Base-by-base conservation (phyloP, 1,140 invertebrate genomes). In the Drosophila ironensis region DNA sequence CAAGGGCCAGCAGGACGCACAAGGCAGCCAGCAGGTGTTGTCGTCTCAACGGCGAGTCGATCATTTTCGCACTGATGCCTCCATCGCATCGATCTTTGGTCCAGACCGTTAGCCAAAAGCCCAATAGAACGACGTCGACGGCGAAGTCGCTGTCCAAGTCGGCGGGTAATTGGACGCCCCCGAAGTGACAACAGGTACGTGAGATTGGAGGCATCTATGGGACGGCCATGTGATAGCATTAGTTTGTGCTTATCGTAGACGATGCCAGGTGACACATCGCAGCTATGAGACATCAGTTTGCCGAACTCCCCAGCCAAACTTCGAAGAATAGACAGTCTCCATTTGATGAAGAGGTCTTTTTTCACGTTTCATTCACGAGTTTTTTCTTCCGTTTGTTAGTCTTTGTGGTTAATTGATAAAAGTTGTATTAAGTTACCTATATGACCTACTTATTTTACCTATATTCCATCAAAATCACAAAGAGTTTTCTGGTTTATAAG, bases 1-100 rank as follows among this genome's bases (percentile, higher is more conserved):
- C 20, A 16, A 73, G 30, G 6, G 30, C 30, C 22, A 54, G 9
- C 2, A 86, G 70, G n/a, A n/a, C n/a, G n/a, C n/a, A n/a, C 53
- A 42, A 16, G 17, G 60, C n/a, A 12, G 45, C 51, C 28, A 61
- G 28, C 8, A 54, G 46, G 37, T 38, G 38, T n/a, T n/a, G n/a
- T 61, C 51, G 69, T 71, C 37, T 86, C 51, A 52, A 30, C 64
- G 14, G 38, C 8, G 47, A 45, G 59, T 67, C 47, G 47, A 38
- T 41, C 76, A 84, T 84, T 84, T 86, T 78, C 37, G 19, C 47
- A 84, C 78, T 84, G 74, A 78, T 57, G 35, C 56, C 38, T 52
- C n/a, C n/a, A n/a, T n/a, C n/a, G n/a, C 50, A 72, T 81, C 69
- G 38, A 52, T 56, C 54, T 61, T 68, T 47, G 22, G 22, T 5